A percentile compares a stretch with the other conserved stretches of the same genome.
phyloP scores from a whole-genome alignment of 2,113 vertebrate species.

The Glaucomys volans region DNA sequence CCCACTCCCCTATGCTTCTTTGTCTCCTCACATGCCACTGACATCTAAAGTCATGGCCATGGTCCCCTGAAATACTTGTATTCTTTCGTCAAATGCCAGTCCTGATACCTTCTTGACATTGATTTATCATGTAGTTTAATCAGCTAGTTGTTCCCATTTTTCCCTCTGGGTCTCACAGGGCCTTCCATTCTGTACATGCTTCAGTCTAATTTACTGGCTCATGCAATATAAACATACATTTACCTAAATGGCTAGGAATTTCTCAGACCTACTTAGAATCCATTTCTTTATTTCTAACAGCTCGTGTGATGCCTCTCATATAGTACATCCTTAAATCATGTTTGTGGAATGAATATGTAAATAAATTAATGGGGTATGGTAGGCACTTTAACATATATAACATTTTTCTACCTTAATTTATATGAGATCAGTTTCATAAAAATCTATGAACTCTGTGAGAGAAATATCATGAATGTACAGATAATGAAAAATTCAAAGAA shows the following conservation, averaged over 20 bases:
- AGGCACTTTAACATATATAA: background rate
- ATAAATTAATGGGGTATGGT: background rate
- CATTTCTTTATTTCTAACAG: background rate
- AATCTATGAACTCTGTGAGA: background rate
- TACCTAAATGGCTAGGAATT: background rate
- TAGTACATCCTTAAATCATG: background rate
- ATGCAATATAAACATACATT: background rate
- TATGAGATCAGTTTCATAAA: background rate
- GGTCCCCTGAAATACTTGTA: background rate
- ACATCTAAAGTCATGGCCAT: background rate
- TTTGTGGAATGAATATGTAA: background rate
- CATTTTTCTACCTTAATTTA: background rate
- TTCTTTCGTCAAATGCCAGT: background rate
- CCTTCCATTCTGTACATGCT: background rate
- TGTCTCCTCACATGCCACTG: background rate
- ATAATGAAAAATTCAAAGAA: background rate
- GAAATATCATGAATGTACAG: background rate
- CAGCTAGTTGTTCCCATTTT: background rate
- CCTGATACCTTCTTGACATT: background rate
- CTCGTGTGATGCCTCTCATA: background rate
- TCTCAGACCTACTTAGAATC: background rate
- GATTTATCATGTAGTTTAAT: background rate
- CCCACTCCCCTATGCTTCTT: background rate
- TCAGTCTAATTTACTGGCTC: background rate
- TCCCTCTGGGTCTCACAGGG: background rate